phyloP scores from a whole-genome alignment of 1,140 invertebrate genomes.

The Asbolus verrucosus region DNA sequence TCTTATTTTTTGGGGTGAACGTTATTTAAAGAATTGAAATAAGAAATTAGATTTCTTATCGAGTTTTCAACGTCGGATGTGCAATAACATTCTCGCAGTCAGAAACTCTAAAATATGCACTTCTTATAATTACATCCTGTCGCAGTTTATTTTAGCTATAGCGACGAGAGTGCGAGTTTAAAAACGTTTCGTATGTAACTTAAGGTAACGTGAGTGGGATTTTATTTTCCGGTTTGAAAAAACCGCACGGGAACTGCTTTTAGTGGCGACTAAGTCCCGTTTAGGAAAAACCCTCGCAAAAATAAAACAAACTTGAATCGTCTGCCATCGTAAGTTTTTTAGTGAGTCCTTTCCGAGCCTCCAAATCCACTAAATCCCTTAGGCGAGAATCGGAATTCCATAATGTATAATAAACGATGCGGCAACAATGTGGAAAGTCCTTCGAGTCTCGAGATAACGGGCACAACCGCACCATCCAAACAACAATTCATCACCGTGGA shows the following conservation, averaged over 20 bases:
- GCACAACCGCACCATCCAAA: constrained; percentile 16
- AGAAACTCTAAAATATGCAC: too few relatives aligned
- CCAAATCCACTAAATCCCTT: constrained; percentile 38
- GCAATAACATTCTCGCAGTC: too few relatives aligned
- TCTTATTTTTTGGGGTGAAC: too few relatives aligned
- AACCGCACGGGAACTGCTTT: constrained; percentile 25
- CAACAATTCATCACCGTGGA: constrained; percentile 35
- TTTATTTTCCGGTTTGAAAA: constrained; percentile 1
- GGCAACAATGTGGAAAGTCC: constrained; percentile 39
- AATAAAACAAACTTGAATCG: constrained; percentile 35
- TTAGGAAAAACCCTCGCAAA: constrained; percentile 18
- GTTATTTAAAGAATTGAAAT: too few relatives aligned
- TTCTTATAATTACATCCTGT: too few relatives aligned
- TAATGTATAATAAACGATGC: constrained; percentile 46
- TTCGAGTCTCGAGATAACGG: constrained; percentile 32
- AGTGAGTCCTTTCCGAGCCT: constrained; percentile 27
- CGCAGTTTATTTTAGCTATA: too few relatives aligned
- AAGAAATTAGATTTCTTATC: too few relatives aligned
- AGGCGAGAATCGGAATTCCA: constrained; percentile 40
- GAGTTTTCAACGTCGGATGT: too few relatives aligned
- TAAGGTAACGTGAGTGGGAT: not conserved
- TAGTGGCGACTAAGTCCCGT: constrained; percentile 30
- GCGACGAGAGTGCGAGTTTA: too few relatives aligned
- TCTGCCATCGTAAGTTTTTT: constrained; percentile 31
- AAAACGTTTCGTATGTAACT: not conserved